Evolutionary conservation across 1,140 invertebrate genomes (phyloP).

Genomic region (Glomeris maerens): DNA sequence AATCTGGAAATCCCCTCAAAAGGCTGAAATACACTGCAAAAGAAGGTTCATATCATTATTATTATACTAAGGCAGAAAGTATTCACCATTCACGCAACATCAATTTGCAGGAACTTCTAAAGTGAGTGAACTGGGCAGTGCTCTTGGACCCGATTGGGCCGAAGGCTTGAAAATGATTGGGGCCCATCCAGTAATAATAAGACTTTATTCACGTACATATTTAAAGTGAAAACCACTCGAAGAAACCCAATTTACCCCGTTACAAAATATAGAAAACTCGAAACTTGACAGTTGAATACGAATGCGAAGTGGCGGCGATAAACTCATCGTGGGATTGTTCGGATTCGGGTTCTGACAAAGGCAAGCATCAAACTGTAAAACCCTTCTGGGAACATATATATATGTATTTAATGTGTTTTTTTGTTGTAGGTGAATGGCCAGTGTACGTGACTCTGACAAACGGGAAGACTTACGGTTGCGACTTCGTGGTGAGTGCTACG

Average conservation of each 20-base stretch:
- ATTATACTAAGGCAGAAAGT: no score
- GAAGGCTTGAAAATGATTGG: conserved; percentile 49
- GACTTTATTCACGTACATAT: conserved; percentile 9
- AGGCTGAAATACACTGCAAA: background rate
- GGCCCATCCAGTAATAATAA: conserved; percentile 25
- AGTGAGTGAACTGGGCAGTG: no score
- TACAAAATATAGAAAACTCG: conserved; percentile 24
- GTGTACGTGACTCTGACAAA: conserved; percentile 60
- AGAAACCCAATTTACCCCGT: no score
- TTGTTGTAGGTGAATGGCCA: conserved; percentile 40
- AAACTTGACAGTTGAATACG: conserved; percentile 42
- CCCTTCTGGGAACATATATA: background rate
- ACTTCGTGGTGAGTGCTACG: conserved; percentile 89
- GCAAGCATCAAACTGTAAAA: conserved; percentile 2
- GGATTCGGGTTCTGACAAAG: background rate
- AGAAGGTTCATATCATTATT: no score
- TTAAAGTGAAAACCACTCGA: no score
- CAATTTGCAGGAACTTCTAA: no score
- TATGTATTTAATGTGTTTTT: conserved; percentile 6
- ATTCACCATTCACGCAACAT: no score
- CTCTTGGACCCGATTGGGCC: conserved; percentile 92
- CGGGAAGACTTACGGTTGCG: conserved; percentile 59
- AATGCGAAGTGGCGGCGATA: conserved; percentile 44
- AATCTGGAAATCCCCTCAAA: no score
- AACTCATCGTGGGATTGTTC: conserved; percentile 5